Percentiles rank a stretch among this genome's conserved stretches.
These are phyloP conservation scores for pig (Sus scrofa) DNA, from an alignment of 2,113 vertebrate species.

Conservation along the genomic window DNA sequence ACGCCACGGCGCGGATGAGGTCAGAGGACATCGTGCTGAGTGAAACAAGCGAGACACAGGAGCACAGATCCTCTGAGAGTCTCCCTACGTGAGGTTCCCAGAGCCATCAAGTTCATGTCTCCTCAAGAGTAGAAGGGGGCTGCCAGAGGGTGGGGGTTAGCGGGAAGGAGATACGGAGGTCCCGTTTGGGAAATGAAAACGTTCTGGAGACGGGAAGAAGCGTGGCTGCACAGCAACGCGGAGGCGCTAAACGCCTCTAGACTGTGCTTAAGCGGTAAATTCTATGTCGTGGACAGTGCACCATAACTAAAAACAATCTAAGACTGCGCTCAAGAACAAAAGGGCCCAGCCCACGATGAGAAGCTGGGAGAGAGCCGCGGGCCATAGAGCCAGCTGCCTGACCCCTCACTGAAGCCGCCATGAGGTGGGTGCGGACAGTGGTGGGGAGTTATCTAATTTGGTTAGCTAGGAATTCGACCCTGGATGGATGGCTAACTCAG, in stretches of 20 bases:
- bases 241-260: background rate
- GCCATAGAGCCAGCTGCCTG: background rate
- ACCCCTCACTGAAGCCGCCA: background rate
- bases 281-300: background rate
- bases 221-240: background rate
- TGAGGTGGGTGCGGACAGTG: rapidly evolving
- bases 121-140: background rate
- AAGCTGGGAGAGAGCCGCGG: background rate
- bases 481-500: background rate
- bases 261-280: background rate
- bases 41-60: background rate
- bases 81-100: background rate
- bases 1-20: background rate
- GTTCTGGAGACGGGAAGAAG: background rate
- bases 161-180: background rate
- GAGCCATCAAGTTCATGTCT: background rate
- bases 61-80: background rate
- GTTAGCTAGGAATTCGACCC: background rate
- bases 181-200: background rate
- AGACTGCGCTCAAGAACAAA: background rate
- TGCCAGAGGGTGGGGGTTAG: background rate
- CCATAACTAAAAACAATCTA: background rate
- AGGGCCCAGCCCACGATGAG: background rate
- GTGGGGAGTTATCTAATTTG: background rate
- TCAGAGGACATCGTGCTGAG: background rate